phyloP scores from a whole-genome alignment of 2,888 invertebrate species.

The Pardosa pseudoannulata region DNA sequence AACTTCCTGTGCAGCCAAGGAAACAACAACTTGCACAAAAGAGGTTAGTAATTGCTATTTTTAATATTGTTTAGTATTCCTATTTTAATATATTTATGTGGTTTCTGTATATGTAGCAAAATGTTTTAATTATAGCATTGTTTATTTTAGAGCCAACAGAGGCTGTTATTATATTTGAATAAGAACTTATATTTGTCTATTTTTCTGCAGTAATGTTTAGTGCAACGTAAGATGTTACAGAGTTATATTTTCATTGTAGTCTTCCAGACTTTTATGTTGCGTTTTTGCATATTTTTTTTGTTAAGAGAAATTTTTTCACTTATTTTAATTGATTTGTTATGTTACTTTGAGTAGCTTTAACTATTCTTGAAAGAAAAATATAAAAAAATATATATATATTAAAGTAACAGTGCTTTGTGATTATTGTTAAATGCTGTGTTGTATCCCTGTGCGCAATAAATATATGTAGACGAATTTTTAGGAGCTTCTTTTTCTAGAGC shows the following conservation, averaged over 20 bases:
- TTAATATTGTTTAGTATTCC: slow-evolving; percentile 70
- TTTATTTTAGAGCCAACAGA: slow-evolving; percentile 63
- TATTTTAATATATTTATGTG: slow-evolving; percentile 70
- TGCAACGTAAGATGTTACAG: slow-evolving; percentile 51
- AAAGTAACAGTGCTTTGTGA: slow-evolving; percentile 59
- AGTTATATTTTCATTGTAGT: slow-evolving; percentile 69
- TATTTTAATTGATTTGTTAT: slow-evolving; percentile 64
- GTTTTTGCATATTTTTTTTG: slow-evolving; percentile 59
- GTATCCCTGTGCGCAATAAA: slow-evolving; percentile 66
- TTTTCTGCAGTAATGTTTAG: slow-evolving; percentile 63
- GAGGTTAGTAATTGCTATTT: slow-evolving; percentile 69
- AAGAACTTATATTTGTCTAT: slow-evolving; percentile 65
- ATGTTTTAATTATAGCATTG: slow-evolving; percentile 63
- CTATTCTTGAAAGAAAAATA: slow-evolving; percentile 49
- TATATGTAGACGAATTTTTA: slow-evolving; percentile 63
- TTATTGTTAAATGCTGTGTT: slow-evolving; percentile 69
- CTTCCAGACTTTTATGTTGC: slow-evolving; percentile 70
- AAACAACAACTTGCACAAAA: slow-evolving; percentile 61
- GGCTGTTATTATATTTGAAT: slow-evolving; percentile 43
- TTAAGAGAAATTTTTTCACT: slow-evolving; percentile 53
- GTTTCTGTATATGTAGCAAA: slow-evolving; percentile 65
- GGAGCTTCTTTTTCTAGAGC: slow-evolving; percentile 48
- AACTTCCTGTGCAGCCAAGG: slow-evolving; percentile 70
- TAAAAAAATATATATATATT: slow-evolving; percentile 40
- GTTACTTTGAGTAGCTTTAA: slow-evolving; percentile 59